A percentile compares a stretch with the other conserved stretches of the same genome.
These are phyloP conservation scores for Poeciliopsis prolifica DNA, from an alignment of 2,113 vertebrate genomes.

Conservation along the genomic window DNA sequence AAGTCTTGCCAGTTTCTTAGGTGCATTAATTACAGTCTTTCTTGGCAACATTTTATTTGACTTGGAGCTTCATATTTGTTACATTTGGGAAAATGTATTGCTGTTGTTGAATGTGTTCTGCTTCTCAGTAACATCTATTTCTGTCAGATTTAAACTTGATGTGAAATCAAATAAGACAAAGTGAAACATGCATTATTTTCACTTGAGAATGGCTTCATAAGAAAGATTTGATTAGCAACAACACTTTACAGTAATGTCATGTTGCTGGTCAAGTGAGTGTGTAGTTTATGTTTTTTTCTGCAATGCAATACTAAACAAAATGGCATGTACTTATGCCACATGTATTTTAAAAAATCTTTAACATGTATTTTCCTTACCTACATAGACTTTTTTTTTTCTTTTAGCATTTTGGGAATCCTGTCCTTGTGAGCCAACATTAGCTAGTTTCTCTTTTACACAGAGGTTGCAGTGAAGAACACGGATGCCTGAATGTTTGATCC, in stretches of 20 bases:
- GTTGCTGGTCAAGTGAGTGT: neutral
- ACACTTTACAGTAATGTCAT: neutral
- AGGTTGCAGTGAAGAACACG: conserved; percentile 55
- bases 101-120: no score
- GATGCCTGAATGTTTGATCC: conserved; percentile 67
- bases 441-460: conserved; percentile 48
- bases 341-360: conserved; percentile 17
- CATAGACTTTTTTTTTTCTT: neutral
- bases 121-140: no score
- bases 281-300: neutral
- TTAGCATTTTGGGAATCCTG: conserved; percentile 20
- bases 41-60: no score
- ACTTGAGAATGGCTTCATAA: no score
- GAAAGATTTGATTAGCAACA: neutral
- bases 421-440: conserved; percentile 15
- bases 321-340: neutral
- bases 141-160: no score
- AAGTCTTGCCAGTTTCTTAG: no score
- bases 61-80: no score
- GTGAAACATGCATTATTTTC: no score
- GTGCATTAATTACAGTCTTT: neutral
- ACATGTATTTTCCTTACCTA: conserved; percentile 19
- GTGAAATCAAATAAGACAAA: no score
- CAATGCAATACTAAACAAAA: neutral
- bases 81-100: no score